Evolutionary conservation across 2,797 vertebrate species (phyloP).

Genomic region (Pipistrellus kuhlii): DNA sequence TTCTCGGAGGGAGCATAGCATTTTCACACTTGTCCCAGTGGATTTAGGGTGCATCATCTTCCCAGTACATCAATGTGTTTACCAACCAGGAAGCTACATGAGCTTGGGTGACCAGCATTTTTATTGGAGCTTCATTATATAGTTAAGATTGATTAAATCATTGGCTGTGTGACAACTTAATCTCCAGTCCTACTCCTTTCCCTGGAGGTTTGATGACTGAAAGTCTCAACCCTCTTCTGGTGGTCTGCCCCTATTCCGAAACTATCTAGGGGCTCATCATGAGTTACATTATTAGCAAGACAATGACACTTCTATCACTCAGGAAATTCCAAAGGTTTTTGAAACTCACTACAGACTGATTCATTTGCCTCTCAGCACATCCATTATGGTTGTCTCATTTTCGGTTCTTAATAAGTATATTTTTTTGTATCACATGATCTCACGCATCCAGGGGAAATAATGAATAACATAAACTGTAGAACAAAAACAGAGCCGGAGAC

Average conservation of each 20-base stretch:
- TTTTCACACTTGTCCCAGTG: background rate
- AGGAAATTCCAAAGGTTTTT: background rate
- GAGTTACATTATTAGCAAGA: background rate
- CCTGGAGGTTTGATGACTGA: background rate
- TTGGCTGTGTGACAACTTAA: background rate
- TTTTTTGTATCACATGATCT: no score
- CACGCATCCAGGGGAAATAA: no score
- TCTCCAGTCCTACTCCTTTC: background rate
- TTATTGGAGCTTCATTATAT: background rate
- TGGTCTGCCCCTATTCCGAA: background rate
- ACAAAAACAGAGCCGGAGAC: no score
- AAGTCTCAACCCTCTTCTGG: background rate
- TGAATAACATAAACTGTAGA: no score
- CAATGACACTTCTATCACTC: background rate
- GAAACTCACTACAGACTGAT: background rate
- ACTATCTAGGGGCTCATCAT: background rate
- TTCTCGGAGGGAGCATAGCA: background rate
- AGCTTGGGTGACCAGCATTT: background rate
- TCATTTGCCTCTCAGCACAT: no score
- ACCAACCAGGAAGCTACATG: background rate
- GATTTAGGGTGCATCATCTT: background rate
- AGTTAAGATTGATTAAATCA: background rate
- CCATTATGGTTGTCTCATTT: no score
- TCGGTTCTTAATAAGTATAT: no score
- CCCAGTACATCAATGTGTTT: background rate